Evolutionary conservation across 2,113 vertebrate genomes (phyloP).

Genomic region (Panurus biarmicus): DNA sequence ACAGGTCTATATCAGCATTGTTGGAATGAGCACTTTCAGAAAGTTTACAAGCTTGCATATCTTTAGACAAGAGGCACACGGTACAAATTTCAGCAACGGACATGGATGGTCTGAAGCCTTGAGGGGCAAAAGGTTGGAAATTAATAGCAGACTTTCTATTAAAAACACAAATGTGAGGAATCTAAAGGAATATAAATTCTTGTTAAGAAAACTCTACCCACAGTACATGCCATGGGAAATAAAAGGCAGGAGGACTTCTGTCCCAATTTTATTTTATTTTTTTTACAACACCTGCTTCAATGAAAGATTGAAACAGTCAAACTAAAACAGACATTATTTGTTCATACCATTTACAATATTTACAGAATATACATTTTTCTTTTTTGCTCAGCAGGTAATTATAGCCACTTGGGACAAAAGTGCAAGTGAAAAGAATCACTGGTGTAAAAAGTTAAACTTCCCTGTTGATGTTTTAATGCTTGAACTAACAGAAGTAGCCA

Average conservation of each 20-base stretch:
- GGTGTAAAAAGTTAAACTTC: not conserved
- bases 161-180: not conserved
- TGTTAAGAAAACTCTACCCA: not conserved
- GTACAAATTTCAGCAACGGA: not conserved
- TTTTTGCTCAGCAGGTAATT: not conserved
- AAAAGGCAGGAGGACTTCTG: not conserved
- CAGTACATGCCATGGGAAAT: not conserved
- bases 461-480: not conserved
- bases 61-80: not conserved
- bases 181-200: not conserved
- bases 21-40: not conserved
- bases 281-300: conserved; percentile 35
- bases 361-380: conserved; percentile 30
- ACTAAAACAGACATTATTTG: conserved; percentile 10
- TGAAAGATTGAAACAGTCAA: conserved; percentile 51
- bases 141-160: not conserved
- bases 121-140: not conserved
- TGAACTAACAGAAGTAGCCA: not conserved
- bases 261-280: conserved; percentile 43
- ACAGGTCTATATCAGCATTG: not conserved
- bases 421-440: conserved; percentile 2
- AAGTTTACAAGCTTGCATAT: not conserved
- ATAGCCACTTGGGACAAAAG: conserved; percentile 27
- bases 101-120: not conserved
- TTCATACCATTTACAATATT: conserved; percentile 35